phyloP scores from a whole-genome alignment of 2,888 invertebrate genomes.

The Andrena chrysosceles region DNA sequence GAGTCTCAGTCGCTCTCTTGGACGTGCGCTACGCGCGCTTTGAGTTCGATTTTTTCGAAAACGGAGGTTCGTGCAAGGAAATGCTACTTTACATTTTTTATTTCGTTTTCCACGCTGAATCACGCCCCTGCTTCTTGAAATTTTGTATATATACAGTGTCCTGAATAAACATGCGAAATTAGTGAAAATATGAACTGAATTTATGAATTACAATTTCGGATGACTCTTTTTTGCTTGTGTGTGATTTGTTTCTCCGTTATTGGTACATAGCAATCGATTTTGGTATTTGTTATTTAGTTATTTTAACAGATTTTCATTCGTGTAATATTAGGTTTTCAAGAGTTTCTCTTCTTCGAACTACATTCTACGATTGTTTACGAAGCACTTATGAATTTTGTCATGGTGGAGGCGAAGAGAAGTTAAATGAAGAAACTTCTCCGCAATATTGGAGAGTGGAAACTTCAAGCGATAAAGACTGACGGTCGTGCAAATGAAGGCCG shows the following conservation, averaged over 20 bases:
- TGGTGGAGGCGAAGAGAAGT: neutral
- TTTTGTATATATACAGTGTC: too few relatives aligned
- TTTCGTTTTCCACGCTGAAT: neutral
- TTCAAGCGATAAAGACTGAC: neutral
- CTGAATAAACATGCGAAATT: too few relatives aligned
- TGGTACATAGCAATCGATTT: neutral
- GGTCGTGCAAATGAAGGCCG: neutral
- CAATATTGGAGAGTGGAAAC: constrained; percentile 13
- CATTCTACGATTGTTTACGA: neutral
- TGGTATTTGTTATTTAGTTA: neutral
- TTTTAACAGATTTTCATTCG: neutral
- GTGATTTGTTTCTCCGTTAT: neutral
- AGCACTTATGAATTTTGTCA: constrained; percentile 4
- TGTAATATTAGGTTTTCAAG: neutral
- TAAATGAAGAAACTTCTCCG: constrained; percentile 16
- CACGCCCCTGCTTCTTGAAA: neutral
- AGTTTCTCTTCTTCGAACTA: neutral
- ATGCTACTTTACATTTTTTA: neutral
- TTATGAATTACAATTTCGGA: too few relatives aligned
- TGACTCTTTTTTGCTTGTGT: too few relatives aligned
- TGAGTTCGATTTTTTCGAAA: neutral
- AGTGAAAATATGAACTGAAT: too few relatives aligned
- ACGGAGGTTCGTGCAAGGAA: neutral
- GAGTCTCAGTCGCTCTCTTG: neutral
- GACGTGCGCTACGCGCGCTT: neutral